Conservation (phyloP, 1,140 invertebrate species). For the Heliconius hewitsoni region DNA sequence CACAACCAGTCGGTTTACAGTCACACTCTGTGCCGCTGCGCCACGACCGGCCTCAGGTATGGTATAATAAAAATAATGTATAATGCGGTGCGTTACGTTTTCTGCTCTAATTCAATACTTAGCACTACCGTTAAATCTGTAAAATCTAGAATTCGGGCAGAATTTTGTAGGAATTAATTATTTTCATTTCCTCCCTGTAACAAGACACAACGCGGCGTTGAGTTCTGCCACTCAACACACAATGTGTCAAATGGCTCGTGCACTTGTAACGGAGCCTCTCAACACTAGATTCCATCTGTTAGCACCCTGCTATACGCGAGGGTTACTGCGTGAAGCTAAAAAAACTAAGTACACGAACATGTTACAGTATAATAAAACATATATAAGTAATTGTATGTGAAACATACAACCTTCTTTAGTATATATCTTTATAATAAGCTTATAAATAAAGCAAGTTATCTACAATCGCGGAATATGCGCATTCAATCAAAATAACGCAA, state of each 20-base stretch:
- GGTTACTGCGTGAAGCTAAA: not conserved
- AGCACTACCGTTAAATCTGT: too few relatives aligned
- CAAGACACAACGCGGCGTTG: not conserved
- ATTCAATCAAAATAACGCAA: constrained; percentile 54
- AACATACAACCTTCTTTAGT: not conserved
- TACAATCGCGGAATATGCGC: constrained; percentile 41
- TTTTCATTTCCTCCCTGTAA: too few relatives aligned
- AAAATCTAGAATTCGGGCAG: too few relatives aligned
- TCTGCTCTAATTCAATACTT: too few relatives aligned
- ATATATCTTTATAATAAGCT: constrained; percentile 22
- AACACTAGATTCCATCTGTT: not conserved
- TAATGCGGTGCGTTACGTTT: too few relatives aligned
- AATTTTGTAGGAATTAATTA: too few relatives aligned
- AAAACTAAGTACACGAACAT: not conserved
- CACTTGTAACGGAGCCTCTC: not conserved
- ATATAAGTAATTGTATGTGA: not conserved
- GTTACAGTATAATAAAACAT: not conserved
- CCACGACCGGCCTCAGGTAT: too few relatives aligned
- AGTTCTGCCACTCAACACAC: not conserved
- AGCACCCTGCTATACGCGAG: not conserved
- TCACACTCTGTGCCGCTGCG: too few relatives aligned
- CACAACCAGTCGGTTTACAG: too few relatives aligned
- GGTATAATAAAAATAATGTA: too few relatives aligned
- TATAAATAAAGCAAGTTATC: constrained; percentile 29
- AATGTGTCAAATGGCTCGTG: not conserved